Base-by-base conservation (phyloP, 2,113 vertebrate species). In the Siniperca chuatsi region DNA sequence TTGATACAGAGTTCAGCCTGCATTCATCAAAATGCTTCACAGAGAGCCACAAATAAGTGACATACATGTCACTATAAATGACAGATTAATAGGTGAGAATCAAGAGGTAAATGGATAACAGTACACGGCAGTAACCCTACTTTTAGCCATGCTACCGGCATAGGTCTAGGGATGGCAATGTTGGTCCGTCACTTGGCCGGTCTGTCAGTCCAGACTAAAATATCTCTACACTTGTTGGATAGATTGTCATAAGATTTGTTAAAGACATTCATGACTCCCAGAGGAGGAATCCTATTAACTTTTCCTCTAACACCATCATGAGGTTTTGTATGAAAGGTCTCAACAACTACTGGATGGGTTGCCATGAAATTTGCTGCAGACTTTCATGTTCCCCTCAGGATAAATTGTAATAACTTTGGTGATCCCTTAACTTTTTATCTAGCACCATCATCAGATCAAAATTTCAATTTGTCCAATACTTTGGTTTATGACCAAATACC, bases 1-100 rank as follows among this genome's bases (percentile, higher is more conserved):
- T 82, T 86, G 83, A 90, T 60, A 13, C 64, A 71, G 69, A 82
- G 71, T 82, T 85, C 78, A 84, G 3, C 2, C 8, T 25, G 48
- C 81, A 82, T 74, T 75, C 25, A 74, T 69, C 52, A 68, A 64
- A 78, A 73, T 21, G 37, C 2, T 18, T 69, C 33, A 65, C 33
- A 62, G n/a, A 33, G 44, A 70, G 52, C 5, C 20, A 23, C 70
- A 20, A 8, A 40, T 8, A 40, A 40, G 25, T 0, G 10, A 78
- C 37, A 67, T 9, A 23, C 16, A 8, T 29, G 72, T 75, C 58
- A 23, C 21, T 10, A 46, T 52, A 74, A 82, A 78, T 46, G 74
- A 61, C 75, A 68, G 42, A 77, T 57, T 72, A 35, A 74, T 0
- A 40, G 58, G 23, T 40, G 79, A 78, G 69, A 73, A n/a, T 33